Conservation (phyloP, 1,140 invertebrate species). For the Odontomachus brunneus region DNA sequence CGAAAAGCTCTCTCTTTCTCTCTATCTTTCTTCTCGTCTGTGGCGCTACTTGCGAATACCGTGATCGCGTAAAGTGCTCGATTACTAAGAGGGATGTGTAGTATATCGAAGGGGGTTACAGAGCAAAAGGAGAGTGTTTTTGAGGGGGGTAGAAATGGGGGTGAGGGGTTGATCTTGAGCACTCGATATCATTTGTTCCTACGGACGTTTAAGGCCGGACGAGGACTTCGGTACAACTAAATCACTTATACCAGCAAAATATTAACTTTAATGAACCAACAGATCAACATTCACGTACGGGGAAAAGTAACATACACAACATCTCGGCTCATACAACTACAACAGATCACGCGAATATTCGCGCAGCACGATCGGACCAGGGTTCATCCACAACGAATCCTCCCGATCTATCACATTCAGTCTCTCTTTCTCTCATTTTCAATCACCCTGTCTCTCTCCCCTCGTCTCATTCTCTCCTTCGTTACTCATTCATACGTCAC, state of each 20-base stretch:
- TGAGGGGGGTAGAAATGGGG: neutral
- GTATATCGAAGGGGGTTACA: neutral
- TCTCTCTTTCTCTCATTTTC: conserved; percentile 52
- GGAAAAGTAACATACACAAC: conserved; percentile 74
- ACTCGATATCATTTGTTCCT: conserved; percentile 48
- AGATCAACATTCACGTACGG: conserved; percentile 78
- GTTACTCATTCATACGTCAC: conserved; percentile 36
- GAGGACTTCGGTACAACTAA: conserved; percentile 76
- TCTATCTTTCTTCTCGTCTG: conserved; percentile 6
- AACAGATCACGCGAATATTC: conserved; percentile 66
- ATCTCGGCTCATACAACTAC: conserved; percentile 63
- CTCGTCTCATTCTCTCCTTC: neutral
- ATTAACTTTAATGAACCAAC: conserved; percentile 80
- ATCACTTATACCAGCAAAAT: conserved; percentile 79
- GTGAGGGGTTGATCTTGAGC: conserved; percentile 17
- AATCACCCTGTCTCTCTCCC: conserved; percentile 62
- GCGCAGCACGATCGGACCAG: conserved; percentile 69
- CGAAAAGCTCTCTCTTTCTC: conserved; percentile 27
- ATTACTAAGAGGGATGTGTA: conserved; percentile 18
- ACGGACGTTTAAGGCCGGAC: conserved; percentile 72
- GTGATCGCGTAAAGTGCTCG: conserved; percentile 55
- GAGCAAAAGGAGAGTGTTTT: neutral
- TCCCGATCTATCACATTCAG: conserved; percentile 43
- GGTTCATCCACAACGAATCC: conserved; percentile 58
- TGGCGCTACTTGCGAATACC: conserved; percentile 17